Base-by-base conservation (phyloP, 2,113 vertebrate genomes). In the Paratilapia polleni region DNA sequence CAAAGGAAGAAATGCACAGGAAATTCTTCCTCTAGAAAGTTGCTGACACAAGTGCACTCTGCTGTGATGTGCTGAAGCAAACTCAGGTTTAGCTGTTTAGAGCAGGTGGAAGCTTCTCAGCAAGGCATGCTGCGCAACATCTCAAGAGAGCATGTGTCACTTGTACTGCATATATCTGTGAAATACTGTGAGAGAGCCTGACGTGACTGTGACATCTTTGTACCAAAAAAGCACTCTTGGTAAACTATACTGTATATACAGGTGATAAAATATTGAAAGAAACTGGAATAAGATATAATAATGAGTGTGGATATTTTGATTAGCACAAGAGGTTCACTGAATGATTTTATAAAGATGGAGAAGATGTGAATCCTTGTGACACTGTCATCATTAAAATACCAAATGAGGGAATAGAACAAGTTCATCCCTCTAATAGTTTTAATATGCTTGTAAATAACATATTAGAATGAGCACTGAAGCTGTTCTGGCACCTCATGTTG, bases 31-130 rank as follows among this genome's bases (percentile, higher is more conserved):
- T 60, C 19, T 24, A 10, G 41, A 83, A 90, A 89, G 80, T 60
- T 89, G 90, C 88, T 90, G 89, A 88, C 80, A 68, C 24, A 47
- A 59, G 70, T 57, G 81, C 73, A 36, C 49, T 77, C 38, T 88
- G 77, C 63, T 81, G 63, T 38, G 81, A 78, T 52, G 81, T 57
- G 83, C 75, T 47, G 57, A n/a, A 24, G 79, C 60, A 73, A 60
- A 81, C 74, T 73, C 56, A 8, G 58, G 66, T 89, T 80, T 22
- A 28, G 70, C 22, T 62, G 80, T 56, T 87, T 5, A 61, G 70
- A 86, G 83, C 85, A 83, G 73, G 77, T 83, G 81, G 78, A 82
- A 76, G 59, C 80, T 70, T 58, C 60, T 78, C 77, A 58, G 83
- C 63, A 66, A 83, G 63, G 54, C 75, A 34, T n/a, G 3, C 56